These are phyloP conservation scores for Leontocebus nigricollis DNA, from an alignment of 2,797 vertebrate species.

Conservation along the genomic window DNA sequence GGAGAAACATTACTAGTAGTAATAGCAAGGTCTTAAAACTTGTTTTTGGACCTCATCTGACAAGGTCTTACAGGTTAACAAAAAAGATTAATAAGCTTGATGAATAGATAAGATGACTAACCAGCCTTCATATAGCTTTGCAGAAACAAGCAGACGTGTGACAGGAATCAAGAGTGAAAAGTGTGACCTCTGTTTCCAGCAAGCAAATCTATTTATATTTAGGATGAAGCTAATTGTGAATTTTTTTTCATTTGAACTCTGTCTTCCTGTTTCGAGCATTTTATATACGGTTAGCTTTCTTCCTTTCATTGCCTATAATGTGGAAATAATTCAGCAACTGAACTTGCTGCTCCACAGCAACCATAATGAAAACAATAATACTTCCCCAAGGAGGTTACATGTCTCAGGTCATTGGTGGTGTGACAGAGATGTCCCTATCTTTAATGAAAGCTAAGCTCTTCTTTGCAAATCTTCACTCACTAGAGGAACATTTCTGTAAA, in stretches of 20 bases:
- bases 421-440: conserved; percentile 55
- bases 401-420: conserved; percentile 56
- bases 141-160: not conserved
- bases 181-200: not conserved
- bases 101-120: not conserved
- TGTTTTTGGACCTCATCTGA: not conserved
- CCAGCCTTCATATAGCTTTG: not conserved
- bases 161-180: not conserved
- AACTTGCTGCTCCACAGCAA: conserved; percentile 21
- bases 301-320: not conserved
- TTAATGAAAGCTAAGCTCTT: conserved; percentile 67
- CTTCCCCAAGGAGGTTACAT: conserved; percentile 59
- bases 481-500: not conserved
- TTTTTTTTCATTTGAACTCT: not conserved
- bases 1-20: too few species aligned
- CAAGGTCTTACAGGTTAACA: not conserved
- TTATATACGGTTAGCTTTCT: not conserved
- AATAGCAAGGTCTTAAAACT: not conserved
- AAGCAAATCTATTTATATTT: not conserved
- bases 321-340: conserved; percentile 56
- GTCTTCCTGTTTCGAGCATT: not conserved
- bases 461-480: conserved; percentile 56
- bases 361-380: not conserved
- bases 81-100: not conserved
- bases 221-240: not conserved